Conservation (phyloP, 2,888 invertebrate genomes). For the Asteroscopus sphinx region DNA sequence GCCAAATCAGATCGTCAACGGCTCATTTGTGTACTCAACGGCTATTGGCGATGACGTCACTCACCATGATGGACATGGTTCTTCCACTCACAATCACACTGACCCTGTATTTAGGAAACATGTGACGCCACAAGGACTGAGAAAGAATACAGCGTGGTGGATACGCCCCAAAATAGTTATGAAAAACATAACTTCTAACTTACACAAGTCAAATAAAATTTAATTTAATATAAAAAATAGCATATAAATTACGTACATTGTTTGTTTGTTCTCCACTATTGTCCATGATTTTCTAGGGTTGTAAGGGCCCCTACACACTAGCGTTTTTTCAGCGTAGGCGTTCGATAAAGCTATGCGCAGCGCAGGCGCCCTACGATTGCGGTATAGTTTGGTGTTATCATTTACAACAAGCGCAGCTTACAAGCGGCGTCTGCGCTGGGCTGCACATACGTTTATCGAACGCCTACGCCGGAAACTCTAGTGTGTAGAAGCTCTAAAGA, state of each 20-base stretch:
- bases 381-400: too few relatives aligned
- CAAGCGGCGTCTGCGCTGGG: too few relatives aligned
- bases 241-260: too few relatives aligned
- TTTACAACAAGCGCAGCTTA: too few relatives aligned
- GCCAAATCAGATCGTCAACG: conserved; percentile 4
- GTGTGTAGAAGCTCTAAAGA: too few relatives aligned
- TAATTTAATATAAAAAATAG: background rate
- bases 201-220: conserved; percentile 2
- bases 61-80: background rate
- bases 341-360: too few relatives aligned
- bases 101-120: conserved; percentile 4
- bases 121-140: background rate
- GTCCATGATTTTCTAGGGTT: background rate
- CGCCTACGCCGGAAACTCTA: too few relatives aligned
- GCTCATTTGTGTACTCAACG: conserved; percentile 9
- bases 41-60: conserved; percentile 1
- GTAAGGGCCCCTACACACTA: too few relatives aligned
- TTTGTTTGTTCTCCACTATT: background rate
- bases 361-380: too few relatives aligned
- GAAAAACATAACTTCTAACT: background rate
- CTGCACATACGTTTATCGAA: too few relatives aligned
- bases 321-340: too few relatives aligned
- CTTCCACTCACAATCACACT: background rate
- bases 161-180: conserved; percentile 2
- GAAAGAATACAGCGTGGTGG: conserved; percentile 14